A percentile compares a stretch with the other conserved stretches of the same genome.
phyloP scores from a whole-genome alignment of 53 echinoderm and acorn worm species.

The Holothuria leucospilota region DNA sequence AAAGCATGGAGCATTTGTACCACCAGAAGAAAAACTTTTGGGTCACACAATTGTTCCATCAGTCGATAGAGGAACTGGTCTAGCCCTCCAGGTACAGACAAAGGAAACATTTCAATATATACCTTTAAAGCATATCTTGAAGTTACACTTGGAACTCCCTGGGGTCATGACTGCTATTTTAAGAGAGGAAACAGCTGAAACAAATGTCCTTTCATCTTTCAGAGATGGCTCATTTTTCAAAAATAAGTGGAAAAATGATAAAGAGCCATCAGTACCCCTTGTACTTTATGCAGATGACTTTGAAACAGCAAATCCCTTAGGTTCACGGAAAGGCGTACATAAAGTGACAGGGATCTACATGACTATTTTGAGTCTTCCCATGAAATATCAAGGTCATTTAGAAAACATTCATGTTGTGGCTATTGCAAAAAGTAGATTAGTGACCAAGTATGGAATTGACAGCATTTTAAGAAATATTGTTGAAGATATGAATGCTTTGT shows the following conservation, averaged over 20 bases:
- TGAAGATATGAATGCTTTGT: constrained; percentile 10
- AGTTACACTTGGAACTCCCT: constrained; percentile 64
- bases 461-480: no score
- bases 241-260: constrained; percentile 10
- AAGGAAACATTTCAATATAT: constrained; percentile 51
- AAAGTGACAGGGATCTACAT: no score
- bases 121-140: not conserved
- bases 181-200: no score
- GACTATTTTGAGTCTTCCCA: no score
- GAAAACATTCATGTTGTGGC: no score
- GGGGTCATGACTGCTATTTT: constrained; percentile 54
- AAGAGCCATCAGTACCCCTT: constrained; percentile 22
- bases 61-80: constrained; percentile 43
- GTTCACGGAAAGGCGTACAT: constrained; percentile 1
- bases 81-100: constrained; percentile 20
- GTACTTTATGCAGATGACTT: constrained; percentile 33
- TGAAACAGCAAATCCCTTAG: constrained; percentile 50
- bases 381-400: no score
- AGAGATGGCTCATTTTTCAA: no score
- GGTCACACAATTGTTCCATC: constrained; percentile 10
- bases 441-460: no score
- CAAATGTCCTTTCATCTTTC: no score
- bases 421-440: no score
- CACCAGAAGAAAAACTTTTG: constrained; percentile 17
- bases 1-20: constrained; percentile 15